Percentiles rank a stretch among this genome's conserved stretches.
These are phyloP conservation scores for Matsumyia berberina DNA, from an alignment of 2,888 invertebrate species.

Conservation along the genomic window DNA sequence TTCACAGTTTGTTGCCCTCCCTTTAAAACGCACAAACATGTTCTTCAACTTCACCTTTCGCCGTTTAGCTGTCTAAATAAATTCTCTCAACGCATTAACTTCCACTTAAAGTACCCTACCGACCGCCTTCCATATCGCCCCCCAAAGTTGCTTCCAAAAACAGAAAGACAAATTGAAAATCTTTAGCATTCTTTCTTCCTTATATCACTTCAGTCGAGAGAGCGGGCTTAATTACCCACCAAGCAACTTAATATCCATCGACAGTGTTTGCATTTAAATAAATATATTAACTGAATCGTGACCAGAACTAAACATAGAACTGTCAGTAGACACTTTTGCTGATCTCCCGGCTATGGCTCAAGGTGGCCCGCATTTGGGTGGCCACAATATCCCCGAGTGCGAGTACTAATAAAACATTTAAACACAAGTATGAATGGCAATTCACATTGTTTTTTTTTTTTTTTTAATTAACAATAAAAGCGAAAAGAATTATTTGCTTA, in stretches of 20 bases:
- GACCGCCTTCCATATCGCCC: too few relatives aligned
- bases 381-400: not conserved
- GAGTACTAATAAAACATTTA: not conserved
- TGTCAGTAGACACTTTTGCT: not conserved
- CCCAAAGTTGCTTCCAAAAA: too few relatives aligned
- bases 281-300: slow-evolving; percentile 47
- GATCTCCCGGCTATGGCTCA: slow-evolving; percentile 19
- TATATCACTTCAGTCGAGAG: too few relatives aligned
- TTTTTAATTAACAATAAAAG: slow-evolving; percentile 8
- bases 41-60: too few relatives aligned
- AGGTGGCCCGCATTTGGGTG: slow-evolving; percentile 31
- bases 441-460: slow-evolving; percentile 1
- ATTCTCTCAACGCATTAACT: not conserved
- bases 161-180: too few relatives aligned
- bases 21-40: too few relatives aligned
- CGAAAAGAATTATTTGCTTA: too few relatives aligned
- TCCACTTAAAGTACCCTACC: not conserved
- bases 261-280: slow-evolving; percentile 27
- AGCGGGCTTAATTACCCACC: not conserved
- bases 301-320: slow-evolving; percentile 23
- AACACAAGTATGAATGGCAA: slow-evolving; percentile 8
- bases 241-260: slow-evolving; percentile 12
- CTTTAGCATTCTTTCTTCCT: too few relatives aligned
- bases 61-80: too few relatives aligned
- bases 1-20: too few relatives aligned